phyloP scores from a whole-genome alignment of 2,888 invertebrate genomes.

The Iphiclides podalirius region DNA sequence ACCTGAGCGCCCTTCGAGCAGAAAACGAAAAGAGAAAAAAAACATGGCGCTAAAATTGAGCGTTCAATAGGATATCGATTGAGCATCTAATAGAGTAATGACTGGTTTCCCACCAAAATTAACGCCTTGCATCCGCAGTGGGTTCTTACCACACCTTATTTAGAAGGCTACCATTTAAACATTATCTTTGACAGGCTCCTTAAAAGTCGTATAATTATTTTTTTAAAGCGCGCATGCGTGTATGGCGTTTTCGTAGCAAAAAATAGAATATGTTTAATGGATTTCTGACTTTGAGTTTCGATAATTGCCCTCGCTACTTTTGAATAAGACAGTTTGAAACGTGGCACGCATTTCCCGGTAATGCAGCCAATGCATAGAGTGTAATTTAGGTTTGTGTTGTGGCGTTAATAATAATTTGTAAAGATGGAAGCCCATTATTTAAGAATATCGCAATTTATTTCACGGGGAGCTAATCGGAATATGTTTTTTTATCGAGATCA shows the following conservation, averaged over 20 bases:
- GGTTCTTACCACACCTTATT: constrained; percentile 49
- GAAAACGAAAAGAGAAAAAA: constrained; percentile 37
- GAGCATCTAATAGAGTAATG: constrained; percentile 73
- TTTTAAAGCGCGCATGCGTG: constrained; percentile 60
- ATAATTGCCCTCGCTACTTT: constrained; percentile 42
- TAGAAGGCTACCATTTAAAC: constrained; percentile 72
- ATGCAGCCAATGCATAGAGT: neutral
- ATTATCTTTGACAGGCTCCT: constrained; percentile 76
- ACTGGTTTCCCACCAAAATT: constrained; percentile 68
- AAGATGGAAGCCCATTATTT: too few species aligned
- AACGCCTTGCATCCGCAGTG: constrained; percentile 61
- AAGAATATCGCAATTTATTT: too few species aligned
- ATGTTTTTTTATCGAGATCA: too few species aligned
- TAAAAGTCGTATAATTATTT: constrained; percentile 71
- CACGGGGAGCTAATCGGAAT: too few species aligned
- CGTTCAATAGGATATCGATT: constrained; percentile 73
- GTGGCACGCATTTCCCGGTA: constrained; percentile 20
- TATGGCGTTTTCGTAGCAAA: constrained; percentile 47
- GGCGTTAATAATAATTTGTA: too few species aligned
- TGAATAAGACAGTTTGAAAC: constrained; percentile 48
- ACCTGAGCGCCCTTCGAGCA: constrained; percentile 46
- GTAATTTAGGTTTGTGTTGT: neutral
- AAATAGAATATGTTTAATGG: constrained; percentile 58
- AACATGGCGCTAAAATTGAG: constrained; percentile 49
- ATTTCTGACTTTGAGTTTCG: constrained; percentile 55